A percentile compares a stretch with the other conserved stretches of the same genome.
phyloP scores from a whole-genome alignment of 2,888 invertebrate genomes.

The Molorchus minor region DNA sequence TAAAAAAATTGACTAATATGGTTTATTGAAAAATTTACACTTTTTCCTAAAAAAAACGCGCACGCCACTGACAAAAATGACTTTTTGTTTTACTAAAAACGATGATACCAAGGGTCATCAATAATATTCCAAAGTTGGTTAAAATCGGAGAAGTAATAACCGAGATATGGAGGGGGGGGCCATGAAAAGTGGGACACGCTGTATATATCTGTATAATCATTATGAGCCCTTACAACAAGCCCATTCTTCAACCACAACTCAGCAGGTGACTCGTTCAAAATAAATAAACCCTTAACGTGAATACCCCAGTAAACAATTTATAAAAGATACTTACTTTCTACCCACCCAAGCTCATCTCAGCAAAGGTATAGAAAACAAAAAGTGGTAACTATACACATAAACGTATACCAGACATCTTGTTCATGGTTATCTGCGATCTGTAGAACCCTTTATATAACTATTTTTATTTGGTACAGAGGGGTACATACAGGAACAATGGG shows the following conservation, averaged over 20 bases:
- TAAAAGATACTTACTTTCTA: constrained; percentile 4
- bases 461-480: constrained; percentile 24
- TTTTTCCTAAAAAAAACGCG: no score
- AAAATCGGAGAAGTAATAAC: no score
- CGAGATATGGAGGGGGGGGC: no score
- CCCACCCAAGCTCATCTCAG: constrained; percentile 5
- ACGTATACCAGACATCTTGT: constrained; percentile 38
- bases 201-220: no score
- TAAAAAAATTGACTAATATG: no score
- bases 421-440: constrained; percentile 48
- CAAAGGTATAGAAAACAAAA: constrained; percentile 4
- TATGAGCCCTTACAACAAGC: no score
- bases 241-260: background rate
- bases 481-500: constrained; percentile 11
- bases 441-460: constrained; percentile 43
- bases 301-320: constrained; percentile 21
- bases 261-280: constrained; percentile 7
- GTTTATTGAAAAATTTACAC: no score
- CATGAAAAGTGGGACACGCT: no score
- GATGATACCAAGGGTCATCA: no score
- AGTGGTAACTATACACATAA: constrained; percentile 10
- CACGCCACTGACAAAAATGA: no score
- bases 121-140: no score
- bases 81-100: no score
- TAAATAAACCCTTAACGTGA: background rate